Evolutionary conservation across 2,888 invertebrate genomes (phyloP).

Genomic region (Sarcophaga caerulescens): DNA sequence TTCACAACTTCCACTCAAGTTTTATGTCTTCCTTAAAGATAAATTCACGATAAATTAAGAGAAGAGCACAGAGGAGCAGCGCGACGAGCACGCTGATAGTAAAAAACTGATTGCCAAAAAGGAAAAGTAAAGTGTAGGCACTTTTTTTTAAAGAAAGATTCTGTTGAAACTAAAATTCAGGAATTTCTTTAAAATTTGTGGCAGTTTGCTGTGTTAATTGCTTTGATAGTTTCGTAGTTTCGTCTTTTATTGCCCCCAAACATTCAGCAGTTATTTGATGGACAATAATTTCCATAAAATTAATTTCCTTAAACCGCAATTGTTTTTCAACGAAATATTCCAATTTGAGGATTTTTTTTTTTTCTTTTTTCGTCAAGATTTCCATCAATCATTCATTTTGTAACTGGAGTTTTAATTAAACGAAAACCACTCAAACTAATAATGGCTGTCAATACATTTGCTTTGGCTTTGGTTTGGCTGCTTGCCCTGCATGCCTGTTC

Average conservation of each 20-base stretch:
- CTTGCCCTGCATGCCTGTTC: neutral
- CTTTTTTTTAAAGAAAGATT: too few relatives aligned
- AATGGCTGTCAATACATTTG: conserved; percentile 61
- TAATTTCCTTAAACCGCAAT: conserved; percentile 16
- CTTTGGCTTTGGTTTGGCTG: neutral
- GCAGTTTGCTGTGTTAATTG: too few relatives aligned
- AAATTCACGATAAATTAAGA: conserved; percentile 8
- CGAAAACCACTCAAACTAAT: conserved; percentile 57
- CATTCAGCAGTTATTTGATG: neutral
- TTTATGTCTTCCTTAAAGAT: neutral
- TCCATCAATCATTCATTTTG: neutral
- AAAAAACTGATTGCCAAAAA: neutral
- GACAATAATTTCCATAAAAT: conserved; percentile 24
- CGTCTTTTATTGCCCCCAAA: too few relatives aligned
- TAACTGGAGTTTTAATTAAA: conserved; percentile 60
- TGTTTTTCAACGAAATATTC: neutral
- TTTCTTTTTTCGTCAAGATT: neutral
- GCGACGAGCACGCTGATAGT: neutral
- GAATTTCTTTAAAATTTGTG: too few relatives aligned
- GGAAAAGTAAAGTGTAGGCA: neutral
- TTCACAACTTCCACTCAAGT: conserved; percentile 29
- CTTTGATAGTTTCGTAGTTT: too few relatives aligned
- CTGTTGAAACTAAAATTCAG: too few relatives aligned
- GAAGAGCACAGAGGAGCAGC: neutral
- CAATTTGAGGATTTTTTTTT: too few relatives aligned